Evolutionary conservation across 2,797 vertebrate species (phyloP), one percentile per base, ranked within the genome.

Genomic region (Capromys pilorides): DNA sequence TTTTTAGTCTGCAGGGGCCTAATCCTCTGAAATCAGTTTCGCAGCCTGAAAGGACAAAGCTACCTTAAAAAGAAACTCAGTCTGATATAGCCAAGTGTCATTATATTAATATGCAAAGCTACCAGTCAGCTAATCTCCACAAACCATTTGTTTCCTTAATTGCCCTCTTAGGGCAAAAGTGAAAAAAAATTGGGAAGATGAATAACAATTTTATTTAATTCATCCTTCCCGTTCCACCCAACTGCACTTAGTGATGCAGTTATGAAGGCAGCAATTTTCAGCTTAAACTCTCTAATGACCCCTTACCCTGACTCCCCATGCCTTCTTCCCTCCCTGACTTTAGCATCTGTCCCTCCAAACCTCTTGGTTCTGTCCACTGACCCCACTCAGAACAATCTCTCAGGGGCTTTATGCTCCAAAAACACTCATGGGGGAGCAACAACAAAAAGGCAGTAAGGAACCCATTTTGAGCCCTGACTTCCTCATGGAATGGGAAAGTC

Each of bases 91-190:
- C 98, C 98, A 99, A 97, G 93, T 99, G 98, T 98, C 98, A 98
- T 98, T 98, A 98, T 98, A 99, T 99, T 99, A 99, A 99, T 98
- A 99, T 99, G 98, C 98, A 99, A 99, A 99, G 98, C 98, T 98
- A 98, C 98, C 98, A 99, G 98, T 98, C 98, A 98, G 98, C 98
- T 99, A 99, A 99, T 99, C 98, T 99, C 98, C 98, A 98, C 98
- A 99, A 99, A 99, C 98, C 98, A 98, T 99, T 99, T 99, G 98
- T 99, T 99, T 99, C 98, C 98, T 99, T 99, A 99, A 99, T 99
- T 99, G 98, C 98, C 99, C 99, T 99, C 99, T 99, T 98, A 99
- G 99, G 99, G 99, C 98, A 99, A 99, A 99, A 99, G 98, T 99
- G 98, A 98, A 98, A 98, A 97, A 97, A 94, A 98, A 89, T 64